Conservation (phyloP, 2,888 invertebrate genomes). For the Nomada flava region DNA sequence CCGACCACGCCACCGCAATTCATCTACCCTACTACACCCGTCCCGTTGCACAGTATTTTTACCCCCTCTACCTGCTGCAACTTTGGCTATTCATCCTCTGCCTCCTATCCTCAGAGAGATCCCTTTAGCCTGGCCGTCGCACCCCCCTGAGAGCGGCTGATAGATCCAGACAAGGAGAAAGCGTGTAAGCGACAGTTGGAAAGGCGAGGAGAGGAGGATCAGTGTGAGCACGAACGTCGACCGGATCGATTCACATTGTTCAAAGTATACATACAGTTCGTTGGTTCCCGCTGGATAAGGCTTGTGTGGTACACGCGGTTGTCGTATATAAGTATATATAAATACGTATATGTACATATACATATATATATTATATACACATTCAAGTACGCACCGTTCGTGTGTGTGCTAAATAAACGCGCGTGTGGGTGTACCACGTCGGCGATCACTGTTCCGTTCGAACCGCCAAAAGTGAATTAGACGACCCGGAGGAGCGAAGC, state of each 20-base stretch:
- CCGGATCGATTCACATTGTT: constrained; percentile 18
- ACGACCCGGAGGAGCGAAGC: background rate
- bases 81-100: constrained; percentile 12
- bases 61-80: background rate
- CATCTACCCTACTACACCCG: background rate
- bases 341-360: background rate
- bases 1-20: background rate
- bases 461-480: constrained; percentile 42
- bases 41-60: background rate
- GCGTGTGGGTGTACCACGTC: constrained; percentile 29
- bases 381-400: background rate
- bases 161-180: constrained; percentile 45
- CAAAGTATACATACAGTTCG: constrained; percentile 13
- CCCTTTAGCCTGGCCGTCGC: constrained; percentile 25
- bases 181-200: constrained; percentile 52
- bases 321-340: background rate
- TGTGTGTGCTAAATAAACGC: constrained; percentile 13
- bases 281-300: background rate
- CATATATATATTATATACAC: background rate
- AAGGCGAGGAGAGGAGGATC: constrained; percentile 56
- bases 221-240: constrained; percentile 56
- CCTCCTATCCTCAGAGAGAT: constrained; percentile 1
- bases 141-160: constrained; percentile 32
- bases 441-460: constrained; percentile 3
- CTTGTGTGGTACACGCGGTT: constrained; percentile 31